Evolutionary conservation across 2,888 invertebrate genomes (phyloP), one percentile per base, ranked within the genome.

Genomic region (Iselma pallidipennis): DNA sequence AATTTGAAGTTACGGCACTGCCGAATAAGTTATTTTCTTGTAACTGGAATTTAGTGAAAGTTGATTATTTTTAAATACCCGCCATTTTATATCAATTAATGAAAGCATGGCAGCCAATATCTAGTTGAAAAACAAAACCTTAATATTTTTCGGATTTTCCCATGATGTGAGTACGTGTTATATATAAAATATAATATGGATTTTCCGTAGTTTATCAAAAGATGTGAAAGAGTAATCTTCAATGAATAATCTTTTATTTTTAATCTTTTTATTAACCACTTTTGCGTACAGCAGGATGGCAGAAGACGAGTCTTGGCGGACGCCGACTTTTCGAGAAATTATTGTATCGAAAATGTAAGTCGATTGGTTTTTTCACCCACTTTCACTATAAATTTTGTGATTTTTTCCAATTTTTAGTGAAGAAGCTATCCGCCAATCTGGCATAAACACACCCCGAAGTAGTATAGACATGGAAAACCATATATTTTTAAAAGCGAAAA

Each of bases 391-490:
- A 33, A 37, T n/a, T n/a, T n/a, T n/a, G n/a, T n/a, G n/a, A n/a
- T n/a, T n/a, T 23, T 21, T 19, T 12, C 29, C 6, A 21, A 21
- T 57, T 64, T 57, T 58, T 79, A 96, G 96, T 74, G 95, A 96
- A 76, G 96, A 96, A 80, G 92, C 94, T 5, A 89, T 96, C 66
- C 90, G 92, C 67, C 87, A 87, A 55, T 91, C 92, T 25, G 93
- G 93, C 2, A 91, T 92, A 85, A 91, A 92, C 64, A 91, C 92
- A 16, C 85, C 89, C 0, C 89, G 94, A 71, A 95, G 93, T 78
- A 94, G 94, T 72, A 87, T 88, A 61, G 95, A 96, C 77, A 95
- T 96, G 95, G 96, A 97, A 81, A 94, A 89, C 77, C 95, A 96
- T 82, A 94, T 96, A 0, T 96, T 91, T 76, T 89, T 90, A 79